Evolutionary conservation across 2,888 invertebrate species (phyloP).

Genomic region (Orchesellides sinensis): DNA sequence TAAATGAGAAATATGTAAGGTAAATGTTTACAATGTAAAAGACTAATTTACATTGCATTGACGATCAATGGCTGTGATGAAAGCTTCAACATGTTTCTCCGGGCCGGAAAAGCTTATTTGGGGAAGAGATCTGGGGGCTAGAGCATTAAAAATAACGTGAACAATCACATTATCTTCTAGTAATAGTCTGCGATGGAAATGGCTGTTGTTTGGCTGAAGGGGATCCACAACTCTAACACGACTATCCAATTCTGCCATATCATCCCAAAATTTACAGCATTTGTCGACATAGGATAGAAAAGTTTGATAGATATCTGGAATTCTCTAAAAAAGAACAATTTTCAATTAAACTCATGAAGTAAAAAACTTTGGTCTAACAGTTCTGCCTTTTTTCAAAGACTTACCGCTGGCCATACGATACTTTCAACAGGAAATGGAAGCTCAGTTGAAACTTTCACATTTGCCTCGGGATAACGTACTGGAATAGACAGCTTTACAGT

Average conservation of each 20-base stretch:
- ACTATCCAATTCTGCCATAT: slow-evolving; percentile 77
- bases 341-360: background rate
- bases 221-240: slow-evolving; percentile 78
- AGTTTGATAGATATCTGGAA: slow-evolving; percentile 37
- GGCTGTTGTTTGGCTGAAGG: slow-evolving; percentile 76
- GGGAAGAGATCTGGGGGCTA: slow-evolving; percentile 76
- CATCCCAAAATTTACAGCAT: slow-evolving; percentile 75
- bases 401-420: slow-evolving; percentile 57
- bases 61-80: slow-evolving; percentile 75
- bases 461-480: slow-evolving; percentile 53
- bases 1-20: background rate
- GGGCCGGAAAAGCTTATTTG: slow-evolving; percentile 78
- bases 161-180: slow-evolving; percentile 69
- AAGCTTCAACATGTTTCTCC: slow-evolving; percentile 75
- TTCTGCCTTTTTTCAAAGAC: too few relatives aligned
- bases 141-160: slow-evolving; percentile 77
- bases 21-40: background rate
- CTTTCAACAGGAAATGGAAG: slow-evolving; percentile 37
- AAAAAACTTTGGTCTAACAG: background rate
- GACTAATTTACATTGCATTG: slow-evolving; percentile 75
- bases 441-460: slow-evolving; percentile 35
- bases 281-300: slow-evolving; percentile 51
- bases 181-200: slow-evolving; percentile 77
- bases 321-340: slow-evolving; percentile 24
- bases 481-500: slow-evolving; percentile 52